phyloP scores from a whole-genome alignment of 2,797 vertebrate species.

The Oreochromis grahami region DNA sequence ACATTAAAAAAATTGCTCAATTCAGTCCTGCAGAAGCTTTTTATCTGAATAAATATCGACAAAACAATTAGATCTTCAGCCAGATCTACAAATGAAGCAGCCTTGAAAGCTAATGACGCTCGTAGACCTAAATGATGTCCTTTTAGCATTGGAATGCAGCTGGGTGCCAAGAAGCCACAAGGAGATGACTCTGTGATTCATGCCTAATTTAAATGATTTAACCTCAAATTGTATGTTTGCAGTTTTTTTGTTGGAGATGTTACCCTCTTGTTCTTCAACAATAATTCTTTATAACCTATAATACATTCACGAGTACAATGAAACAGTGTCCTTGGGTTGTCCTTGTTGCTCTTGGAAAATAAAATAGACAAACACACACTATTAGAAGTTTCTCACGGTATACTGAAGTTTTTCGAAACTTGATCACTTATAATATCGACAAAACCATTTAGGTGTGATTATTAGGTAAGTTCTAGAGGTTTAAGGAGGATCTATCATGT shows the following conservation, averaged over 20 bases:
- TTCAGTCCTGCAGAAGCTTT: background rate
- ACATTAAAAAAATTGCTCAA: background rate
- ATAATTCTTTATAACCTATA: background rate
- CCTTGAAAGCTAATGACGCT: slow-evolving; percentile 4
- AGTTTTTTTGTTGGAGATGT: background rate
- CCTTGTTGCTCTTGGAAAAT: background rate
- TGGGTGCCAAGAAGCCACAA: background rate
- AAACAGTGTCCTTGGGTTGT: background rate
- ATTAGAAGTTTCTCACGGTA: background rate
- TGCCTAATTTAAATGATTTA: background rate
- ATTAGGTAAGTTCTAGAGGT: background rate
- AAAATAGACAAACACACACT: background rate
- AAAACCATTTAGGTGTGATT: background rate
- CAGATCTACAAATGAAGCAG: slow-evolving; percentile 5
- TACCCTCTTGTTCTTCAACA: background rate
- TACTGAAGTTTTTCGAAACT: background rate
- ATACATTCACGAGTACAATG: background rate
- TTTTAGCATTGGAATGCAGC: background rate
- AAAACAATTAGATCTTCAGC: background rate
- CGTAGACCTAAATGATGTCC: background rate
- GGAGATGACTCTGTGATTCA: background rate
- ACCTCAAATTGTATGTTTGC: background rate
- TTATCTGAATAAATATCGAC: slow-evolving; percentile 23
- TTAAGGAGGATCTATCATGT: background rate
- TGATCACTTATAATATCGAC: background rate